Conservation (phyloP, 2,797 vertebrate species). For the Rhyacichthys aspro region DNA sequence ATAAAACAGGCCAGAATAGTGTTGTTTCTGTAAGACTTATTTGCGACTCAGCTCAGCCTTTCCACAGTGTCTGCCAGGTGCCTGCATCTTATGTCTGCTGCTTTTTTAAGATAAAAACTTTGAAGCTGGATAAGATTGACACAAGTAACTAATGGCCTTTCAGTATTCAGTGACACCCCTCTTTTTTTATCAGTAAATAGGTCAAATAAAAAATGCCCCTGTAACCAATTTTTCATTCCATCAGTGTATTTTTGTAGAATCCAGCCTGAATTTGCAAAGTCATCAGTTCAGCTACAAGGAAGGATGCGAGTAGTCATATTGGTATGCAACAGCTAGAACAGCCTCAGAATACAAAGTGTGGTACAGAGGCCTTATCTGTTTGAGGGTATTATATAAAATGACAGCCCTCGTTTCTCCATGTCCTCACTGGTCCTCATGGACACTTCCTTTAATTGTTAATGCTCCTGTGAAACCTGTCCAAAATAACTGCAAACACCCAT, state of each 20-base stretch:
- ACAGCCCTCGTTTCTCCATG: conserved; percentile 7
- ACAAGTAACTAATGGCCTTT: conserved; percentile 16
- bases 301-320: conserved; percentile 34
- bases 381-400: conserved; percentile 3
- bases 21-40: conserved; percentile 19
- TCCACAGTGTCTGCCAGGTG: conserved; percentile 67
- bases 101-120: conserved; percentile 52
- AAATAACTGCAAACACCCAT: conserved; percentile 40
- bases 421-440: conserved; percentile 57
- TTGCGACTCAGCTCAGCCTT: conserved; percentile 62
- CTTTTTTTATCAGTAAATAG: neutral
- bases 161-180: conserved; percentile 9
- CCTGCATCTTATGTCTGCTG: conserved; percentile 42
- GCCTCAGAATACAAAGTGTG: conserved; percentile 9
- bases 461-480: conserved; percentile 39
- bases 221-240: conserved; percentile 8
- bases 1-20: neutral
- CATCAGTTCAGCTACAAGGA: conserved; percentile 33
- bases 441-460: conserved; percentile 89
- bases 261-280: conserved; percentile 46
- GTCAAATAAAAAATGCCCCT: neutral
- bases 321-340: conserved; percentile 27
- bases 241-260: conserved; percentile 13
- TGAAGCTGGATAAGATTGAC: conserved; percentile 63
- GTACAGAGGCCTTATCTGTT: neutral